phyloP scores from a whole-genome alignment of 2,113 vertebrate genomes.

The Bungarus multicinctus region DNA sequence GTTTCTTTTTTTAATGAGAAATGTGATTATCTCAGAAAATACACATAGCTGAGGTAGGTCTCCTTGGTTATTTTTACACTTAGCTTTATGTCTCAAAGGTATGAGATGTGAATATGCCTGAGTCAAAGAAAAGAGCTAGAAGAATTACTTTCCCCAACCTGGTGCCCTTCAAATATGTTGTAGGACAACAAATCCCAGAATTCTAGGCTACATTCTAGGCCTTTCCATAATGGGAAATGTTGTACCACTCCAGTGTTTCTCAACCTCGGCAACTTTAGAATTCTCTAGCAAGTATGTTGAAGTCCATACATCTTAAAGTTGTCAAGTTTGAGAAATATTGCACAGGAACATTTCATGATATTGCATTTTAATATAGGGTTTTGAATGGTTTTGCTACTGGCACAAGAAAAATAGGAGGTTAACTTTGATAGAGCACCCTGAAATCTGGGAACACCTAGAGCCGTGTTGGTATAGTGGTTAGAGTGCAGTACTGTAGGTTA shows the following conservation, averaged over 20 bases:
- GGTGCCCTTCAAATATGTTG: neutral
- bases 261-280: neutral
- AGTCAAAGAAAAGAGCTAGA: neutral
- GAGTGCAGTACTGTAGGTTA: too few species aligned
- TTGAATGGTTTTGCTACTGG: neutral
- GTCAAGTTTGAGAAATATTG: neutral
- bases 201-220: neutral
- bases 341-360: neutral
- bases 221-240: neutral
- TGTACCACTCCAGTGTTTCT: neutral
- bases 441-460: neutral
- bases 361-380: neutral
- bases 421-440: neutral
- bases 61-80: neutral
- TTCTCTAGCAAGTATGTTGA: neutral
- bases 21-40: neutral
- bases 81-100: neutral
- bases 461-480: too few species aligned
- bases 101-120: neutral
- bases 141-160: neutral
- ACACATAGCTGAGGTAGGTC: neutral
- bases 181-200: neutral
- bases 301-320: neutral
- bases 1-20: neutral
- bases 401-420: neutral